phyloP scores from a whole-genome alignment of 2,113 vertebrate genomes.

The Malurus alboscapulatus region DNA sequence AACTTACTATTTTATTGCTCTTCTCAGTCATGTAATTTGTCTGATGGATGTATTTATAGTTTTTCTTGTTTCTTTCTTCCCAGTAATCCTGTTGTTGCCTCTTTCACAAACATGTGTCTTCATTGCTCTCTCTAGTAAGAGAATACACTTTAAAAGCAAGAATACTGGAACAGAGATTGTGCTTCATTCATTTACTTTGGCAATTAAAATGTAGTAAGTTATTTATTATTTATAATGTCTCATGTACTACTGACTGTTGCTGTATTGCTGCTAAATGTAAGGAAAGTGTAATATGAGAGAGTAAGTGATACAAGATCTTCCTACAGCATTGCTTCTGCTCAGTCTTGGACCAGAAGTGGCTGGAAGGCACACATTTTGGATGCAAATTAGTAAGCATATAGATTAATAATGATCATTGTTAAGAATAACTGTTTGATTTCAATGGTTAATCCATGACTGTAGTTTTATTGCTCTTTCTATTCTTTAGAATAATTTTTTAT shows the following conservation, averaged over 20 bases:
- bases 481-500: background rate
- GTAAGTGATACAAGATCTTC: background rate
- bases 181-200: slow-evolving; percentile 41
- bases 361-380: background rate
- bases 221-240: slow-evolving; percentile 46
- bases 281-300: background rate
- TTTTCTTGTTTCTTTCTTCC: background rate
- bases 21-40: background rate
- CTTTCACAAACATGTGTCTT: slow-evolving; percentile 5
- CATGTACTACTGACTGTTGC: background rate
- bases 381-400: background rate
- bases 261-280: slow-evolving; percentile 20
- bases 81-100: background rate
- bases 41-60: background rate
- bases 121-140: background rate
- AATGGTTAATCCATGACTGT: background rate
- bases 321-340: background rate
- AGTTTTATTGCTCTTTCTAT: background rate
- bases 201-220: slow-evolving; percentile 21
- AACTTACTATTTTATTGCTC: background rate
- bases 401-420: background rate
- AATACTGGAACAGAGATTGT: background rate
- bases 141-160: background rate
- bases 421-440: background rate
- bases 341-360: background rate